Evolutionary conservation across 1,140 invertebrate species (phyloP), one percentile per base, ranked within the genome.

Genomic region (Dinoponera quadriceps): DNA sequence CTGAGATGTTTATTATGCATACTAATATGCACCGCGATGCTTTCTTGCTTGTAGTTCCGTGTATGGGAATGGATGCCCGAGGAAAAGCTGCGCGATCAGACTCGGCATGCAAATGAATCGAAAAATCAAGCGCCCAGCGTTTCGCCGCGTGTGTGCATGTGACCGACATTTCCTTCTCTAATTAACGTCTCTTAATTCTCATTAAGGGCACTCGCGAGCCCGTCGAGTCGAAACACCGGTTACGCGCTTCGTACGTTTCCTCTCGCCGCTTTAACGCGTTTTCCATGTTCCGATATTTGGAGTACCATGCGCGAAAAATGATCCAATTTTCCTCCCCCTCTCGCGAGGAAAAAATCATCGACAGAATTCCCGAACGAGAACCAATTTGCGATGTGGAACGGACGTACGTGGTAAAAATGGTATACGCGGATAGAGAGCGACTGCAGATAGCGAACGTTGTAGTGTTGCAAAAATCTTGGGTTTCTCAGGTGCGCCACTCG

Each of bases 1-100:
- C 78, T 9, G 44, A 74, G 80, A 62, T 44, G 25, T 80, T 85
- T 85, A 87, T 77, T 83, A 68, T 63, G 78, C 68, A 71, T 86
- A 78, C 62, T 88, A 77, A 75, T 72, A 25, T 20, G 63, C 33
- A 44, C 11, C 3, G 38, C 13, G 66, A 65, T 66, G 48, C 71
- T 71, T 85, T 81, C 71, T 63, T 57, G n/a, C 38, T 72, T 83
- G 80, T 59, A 66, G 49, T 75, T 9, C 38, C 20, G 20, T 33
- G 48, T 44, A 44, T 29, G 25, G 9, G 20, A 75, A 63, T 16
- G 14, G 20, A 77, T 51, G 7, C 1, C 16, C 22, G 48, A 74
- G 22, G 22, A 65, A 55, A 73, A 59, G 29, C 18, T 16, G 27
- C 33, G 29, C 22, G 18, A 49, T 51, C 25, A 44, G 38, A 27